These are phyloP conservation scores for Mionectes olivaceus DNA, from an alignment of 2,797 vertebrate species.

Conservation along the genomic window DNA sequence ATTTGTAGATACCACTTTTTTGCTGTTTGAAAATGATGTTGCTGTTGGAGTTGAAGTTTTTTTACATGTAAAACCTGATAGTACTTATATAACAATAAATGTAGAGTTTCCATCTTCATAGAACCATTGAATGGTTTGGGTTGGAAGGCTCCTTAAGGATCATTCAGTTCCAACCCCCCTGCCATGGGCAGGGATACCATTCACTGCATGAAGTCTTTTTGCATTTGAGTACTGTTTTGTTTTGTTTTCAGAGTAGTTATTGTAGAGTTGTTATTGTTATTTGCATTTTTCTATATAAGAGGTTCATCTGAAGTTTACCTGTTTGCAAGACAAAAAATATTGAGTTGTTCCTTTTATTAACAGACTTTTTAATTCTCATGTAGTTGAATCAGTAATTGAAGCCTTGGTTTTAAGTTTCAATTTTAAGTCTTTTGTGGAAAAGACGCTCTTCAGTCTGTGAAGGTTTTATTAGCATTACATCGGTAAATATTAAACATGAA, in stretches of 20 bases:
- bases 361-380: background rate
- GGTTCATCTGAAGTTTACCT: background rate
- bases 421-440: background rate
- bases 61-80: background rate
- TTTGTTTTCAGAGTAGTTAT: background rate
- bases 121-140: background rate
- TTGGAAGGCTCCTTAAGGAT: background rate
- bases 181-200: background rate
- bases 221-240: background rate
- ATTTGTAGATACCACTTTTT: background rate
- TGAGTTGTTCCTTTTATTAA: background rate
- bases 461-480: background rate
- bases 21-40: background rate
- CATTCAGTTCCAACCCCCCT: background rate
- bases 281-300: background rate
- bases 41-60: background rate
- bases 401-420: background rate
- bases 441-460: background rate
- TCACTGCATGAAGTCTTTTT: background rate
- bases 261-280: background rate
- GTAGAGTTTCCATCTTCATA: accelerated
- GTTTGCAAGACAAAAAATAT: background rate
- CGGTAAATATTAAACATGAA: background rate
- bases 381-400: background rate
- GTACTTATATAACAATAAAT: background rate